Evolutionary conservation across 1,140 invertebrate genomes (phyloP), one percentile per base, ranked within the genome.

Genomic region (Thaumetopoea pityocampa): DNA sequence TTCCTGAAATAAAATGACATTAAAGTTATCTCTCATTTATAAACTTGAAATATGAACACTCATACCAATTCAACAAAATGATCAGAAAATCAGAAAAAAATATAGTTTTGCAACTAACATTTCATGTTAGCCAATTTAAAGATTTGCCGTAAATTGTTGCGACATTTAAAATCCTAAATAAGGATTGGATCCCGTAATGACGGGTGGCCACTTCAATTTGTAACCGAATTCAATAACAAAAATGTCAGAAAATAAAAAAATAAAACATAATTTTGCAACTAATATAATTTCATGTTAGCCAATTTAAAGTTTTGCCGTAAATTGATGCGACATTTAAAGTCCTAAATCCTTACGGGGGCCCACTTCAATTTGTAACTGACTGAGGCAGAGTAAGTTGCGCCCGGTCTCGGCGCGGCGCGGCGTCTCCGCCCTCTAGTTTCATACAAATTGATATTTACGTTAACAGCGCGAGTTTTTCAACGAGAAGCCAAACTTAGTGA

Each of bases 361-460:
- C 43, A 48, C 62, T 73, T 66, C 68, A 73, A 76, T 76, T 76
- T 76, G 72, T 69, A 65, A 58, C 55, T 68, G 61, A 64, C 53
- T 64, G 49, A 41, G 44, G 41, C 62, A 56, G 49, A 56, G 26
- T 53, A 62, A 65, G 65, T 65, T 67, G 43, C 16, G 34, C 37
- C 45, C 48, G 19, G 44, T 24, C 38, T 34, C 46, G 42, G 40
- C 51, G 45, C 51, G 23, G 17, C 48, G 47, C 51, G 23, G 17
- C 48, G 47, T 53, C 51, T 52, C 61, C 69, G 59, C 70, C 70
- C 63, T 71, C 70, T 67, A 74, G 73, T 74, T 74, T 67, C 70
- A 72, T 74, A 74, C 73, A 72, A 78, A 78, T 78, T 78, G 70
- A 78, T 78, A 74, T 78, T 78, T 74, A 78, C 73, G 70, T 63